Evolutionary conservation across 1,140 invertebrate species (phyloP).

Genomic region (Oscheius sp.): DNA sequence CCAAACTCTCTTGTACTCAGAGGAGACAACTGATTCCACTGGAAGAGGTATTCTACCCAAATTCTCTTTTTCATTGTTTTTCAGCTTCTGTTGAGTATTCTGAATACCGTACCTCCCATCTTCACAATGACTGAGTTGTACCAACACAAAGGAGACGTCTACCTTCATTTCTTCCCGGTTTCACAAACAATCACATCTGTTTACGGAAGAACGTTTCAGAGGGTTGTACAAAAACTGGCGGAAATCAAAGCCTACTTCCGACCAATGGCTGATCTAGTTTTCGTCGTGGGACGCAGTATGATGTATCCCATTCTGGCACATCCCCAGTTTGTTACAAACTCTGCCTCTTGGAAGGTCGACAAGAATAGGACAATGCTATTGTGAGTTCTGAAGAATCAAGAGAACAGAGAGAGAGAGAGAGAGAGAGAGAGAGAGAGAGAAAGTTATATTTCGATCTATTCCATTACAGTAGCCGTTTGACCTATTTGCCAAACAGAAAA

Average conservation of each 20-base stretch:
- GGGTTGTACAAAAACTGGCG: conserved; percentile 25
- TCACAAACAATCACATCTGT: neutral
- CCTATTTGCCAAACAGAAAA: conserved; percentile 21
- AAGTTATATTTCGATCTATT: neutral
- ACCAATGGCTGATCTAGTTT: conserved; percentile 32
- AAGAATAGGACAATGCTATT: neutral
- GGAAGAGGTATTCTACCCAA: neutral
- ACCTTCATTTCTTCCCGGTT: neutral
- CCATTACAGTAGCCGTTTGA: neutral
- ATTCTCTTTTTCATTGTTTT: neutral
- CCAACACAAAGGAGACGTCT: neutral
- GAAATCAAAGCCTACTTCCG: conserved; percentile 21
- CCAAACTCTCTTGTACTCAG: conserved; percentile 3
- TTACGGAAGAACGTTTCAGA: conserved; percentile 5
- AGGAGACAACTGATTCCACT: conserved; percentile 4
- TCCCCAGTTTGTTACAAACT: conserved; percentile 13
- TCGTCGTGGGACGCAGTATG: conserved; percentile 21
- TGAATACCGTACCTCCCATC: neutral
- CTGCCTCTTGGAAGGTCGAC: conserved; percentile 28
- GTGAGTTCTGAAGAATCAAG: conserved; percentile 25
- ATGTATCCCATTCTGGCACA: conserved; percentile 30
- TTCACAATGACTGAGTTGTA: conserved; percentile 6
- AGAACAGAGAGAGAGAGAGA: too few relatives aligned
- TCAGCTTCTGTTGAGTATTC: conserved; percentile 4
- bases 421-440: too few relatives aligned